phyloP scores from a whole-genome alignment of 1,140 invertebrate species.

The Plectrocnemia conspersa region DNA sequence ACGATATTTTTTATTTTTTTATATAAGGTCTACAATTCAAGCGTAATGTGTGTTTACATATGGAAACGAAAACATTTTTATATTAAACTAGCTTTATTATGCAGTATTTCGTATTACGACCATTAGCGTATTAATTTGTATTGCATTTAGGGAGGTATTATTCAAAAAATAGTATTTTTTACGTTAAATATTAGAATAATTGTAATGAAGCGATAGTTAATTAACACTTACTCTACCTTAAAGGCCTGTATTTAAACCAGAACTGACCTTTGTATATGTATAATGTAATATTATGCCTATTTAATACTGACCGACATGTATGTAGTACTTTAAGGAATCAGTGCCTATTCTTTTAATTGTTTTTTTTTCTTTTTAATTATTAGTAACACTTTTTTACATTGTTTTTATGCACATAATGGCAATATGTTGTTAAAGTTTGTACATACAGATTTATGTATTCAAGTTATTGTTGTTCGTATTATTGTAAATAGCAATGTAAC shows the following conservation, averaged over 20 bases:
- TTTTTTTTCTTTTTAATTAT: background rate
- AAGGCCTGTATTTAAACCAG: background rate
- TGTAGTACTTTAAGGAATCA: background rate
- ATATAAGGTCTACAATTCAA: too few species aligned
- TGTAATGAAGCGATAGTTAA: background rate
- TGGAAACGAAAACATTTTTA: too few species aligned
- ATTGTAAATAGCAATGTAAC: slow-evolving; percentile 14
- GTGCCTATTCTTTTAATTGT: slow-evolving; percentile 5
- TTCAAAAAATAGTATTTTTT: background rate
- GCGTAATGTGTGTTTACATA: too few species aligned
- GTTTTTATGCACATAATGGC: too few species aligned
- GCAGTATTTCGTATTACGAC: too few species aligned
- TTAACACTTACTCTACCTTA: background rate
- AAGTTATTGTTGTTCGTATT: slow-evolving; percentile 12
- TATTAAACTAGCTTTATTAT: too few species aligned
- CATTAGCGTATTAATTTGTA: too few species aligned
- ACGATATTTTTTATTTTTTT: too few species aligned
- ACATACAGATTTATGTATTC: slow-evolving; percentile 6
- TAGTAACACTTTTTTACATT: background rate
- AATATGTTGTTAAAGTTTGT: slow-evolving; percentile 12
- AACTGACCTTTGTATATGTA: too few species aligned
- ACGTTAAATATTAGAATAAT: background rate
- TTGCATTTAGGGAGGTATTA: too few species aligned
- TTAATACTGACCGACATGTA: background rate
- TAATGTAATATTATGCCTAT: background rate